A percentile compares a stretch with the other conserved stretches of the same genome.
phyloP scores from a whole-genome alignment of 2,797 vertebrate species.

The Meda fulgida region DNA sequence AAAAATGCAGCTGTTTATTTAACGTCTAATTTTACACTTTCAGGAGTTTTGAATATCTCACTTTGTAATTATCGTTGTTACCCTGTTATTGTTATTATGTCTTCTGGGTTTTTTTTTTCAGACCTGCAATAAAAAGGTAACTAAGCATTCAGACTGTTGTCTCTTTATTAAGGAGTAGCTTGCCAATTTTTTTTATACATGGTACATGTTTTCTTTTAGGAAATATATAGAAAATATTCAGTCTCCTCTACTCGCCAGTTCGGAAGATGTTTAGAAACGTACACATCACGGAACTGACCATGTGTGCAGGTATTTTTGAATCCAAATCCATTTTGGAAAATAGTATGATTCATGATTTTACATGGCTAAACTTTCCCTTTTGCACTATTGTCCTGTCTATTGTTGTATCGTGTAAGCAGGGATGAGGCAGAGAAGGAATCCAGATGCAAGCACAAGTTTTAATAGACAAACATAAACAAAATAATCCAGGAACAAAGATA shows the following conservation, averaged over 20 bases:
- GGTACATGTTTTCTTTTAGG: not conserved
- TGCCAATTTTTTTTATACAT: not conserved
- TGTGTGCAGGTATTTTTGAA: not conserved
- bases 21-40: conserved; percentile 75
- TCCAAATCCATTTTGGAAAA: not conserved
- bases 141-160: not conserved
- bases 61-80: conserved; percentile 74
- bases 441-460: too few species aligned
- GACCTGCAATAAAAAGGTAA: conserved; percentile 78
- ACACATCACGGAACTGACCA: not conserved
- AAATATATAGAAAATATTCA: not conserved
- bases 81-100: conserved; percentile 77
- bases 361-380: not conserved
- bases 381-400: not conserved
- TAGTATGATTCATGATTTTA: not conserved
- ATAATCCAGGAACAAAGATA: too few species aligned
- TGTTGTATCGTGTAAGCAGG: too few species aligned
- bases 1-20: conserved; percentile 72
- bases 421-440: too few species aligned
- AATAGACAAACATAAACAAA: too few species aligned
- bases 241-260: not conserved
- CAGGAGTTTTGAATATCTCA: conserved; percentile 59
- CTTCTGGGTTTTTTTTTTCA: conserved; percentile 75
- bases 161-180: conserved; percentile 10
- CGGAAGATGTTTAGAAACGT: not conserved